These are phyloP conservation scores for Pimephales promelas DNA, from an alignment of 2,113 vertebrate species.

Conservation along the genomic window DNA sequence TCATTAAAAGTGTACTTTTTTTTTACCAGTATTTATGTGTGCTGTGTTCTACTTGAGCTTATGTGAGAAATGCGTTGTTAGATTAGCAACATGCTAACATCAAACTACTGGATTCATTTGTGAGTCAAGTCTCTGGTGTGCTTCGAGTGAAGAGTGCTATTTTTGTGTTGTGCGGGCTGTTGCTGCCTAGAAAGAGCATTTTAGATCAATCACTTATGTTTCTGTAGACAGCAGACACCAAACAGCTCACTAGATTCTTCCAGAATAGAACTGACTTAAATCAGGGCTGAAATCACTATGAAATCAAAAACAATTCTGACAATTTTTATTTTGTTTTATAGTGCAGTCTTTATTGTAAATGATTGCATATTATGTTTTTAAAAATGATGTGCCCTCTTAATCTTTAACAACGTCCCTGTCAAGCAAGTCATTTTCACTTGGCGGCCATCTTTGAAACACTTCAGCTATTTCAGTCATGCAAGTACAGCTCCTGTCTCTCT, in stretches of 20 bases:
- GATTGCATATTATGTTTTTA: not conserved
- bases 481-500: too few species aligned
- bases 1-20: not conserved
- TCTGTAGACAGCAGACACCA: not conserved
- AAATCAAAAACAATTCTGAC: not conserved
- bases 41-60: not conserved
- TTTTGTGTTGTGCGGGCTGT: conserved; percentile 17
- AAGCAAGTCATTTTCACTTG: too few species aligned
- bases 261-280: not conserved
- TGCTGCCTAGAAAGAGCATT: conserved; percentile 30
- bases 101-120: conserved; percentile 2
- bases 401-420: not conserved
- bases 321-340: not conserved
- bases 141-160: conserved; percentile 19
- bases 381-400: not conserved
- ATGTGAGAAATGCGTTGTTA: not conserved
- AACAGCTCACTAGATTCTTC: not conserved
- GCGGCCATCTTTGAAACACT: too few species aligned
- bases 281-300: not conserved
- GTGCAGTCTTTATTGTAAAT: not conserved
- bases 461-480: too few species aligned
- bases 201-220: conserved; percentile 27
- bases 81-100: conserved; percentile 16
- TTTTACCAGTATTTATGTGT: not conserved
- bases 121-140: conserved; percentile 2